A percentile compares a stretch with the other conserved stretches of the same genome.
Evolutionary conservation across 2,113 vertebrate genomes (phyloP).

Genomic region (Trochalopteron elliotii): DNA sequence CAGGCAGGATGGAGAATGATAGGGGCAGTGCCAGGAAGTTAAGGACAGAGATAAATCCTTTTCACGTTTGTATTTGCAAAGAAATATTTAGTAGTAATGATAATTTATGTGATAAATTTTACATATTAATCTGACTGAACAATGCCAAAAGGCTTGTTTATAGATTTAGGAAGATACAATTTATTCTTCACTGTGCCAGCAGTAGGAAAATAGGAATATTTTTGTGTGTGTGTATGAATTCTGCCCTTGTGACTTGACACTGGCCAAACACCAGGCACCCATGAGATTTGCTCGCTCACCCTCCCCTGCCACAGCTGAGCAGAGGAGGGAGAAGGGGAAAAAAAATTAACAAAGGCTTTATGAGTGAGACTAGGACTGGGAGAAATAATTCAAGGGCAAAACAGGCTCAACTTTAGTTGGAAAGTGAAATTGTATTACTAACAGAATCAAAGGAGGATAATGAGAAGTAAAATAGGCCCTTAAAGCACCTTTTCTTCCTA

Average conservation of each 20-base stretch:
- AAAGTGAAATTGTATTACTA: neutral
- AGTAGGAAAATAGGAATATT: neutral
- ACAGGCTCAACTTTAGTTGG: neutral
- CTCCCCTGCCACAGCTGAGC: neutral
- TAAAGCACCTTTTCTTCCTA: neutral
- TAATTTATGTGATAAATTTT: neutral
- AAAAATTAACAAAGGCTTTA: neutral
- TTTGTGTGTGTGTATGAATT: neutral
- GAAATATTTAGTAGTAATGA: neutral
- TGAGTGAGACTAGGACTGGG: neutral
- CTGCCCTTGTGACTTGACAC: neutral
- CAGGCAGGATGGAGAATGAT: neutral
- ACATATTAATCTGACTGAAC: neutral
- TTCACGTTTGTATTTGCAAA: neutral
- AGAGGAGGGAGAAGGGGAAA: neutral
- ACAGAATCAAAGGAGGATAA: neutral
- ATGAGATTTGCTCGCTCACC: rapidly evolving
- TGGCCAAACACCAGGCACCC: neutral
- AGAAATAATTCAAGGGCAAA: neutral
- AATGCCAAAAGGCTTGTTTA: neutral
- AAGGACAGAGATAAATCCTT: neutral
- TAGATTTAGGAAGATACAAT: neutral
- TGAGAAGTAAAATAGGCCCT: neutral
- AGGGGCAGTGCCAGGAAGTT: neutral
- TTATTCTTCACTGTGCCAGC: neutral